A percentile compares a stretch with the other conserved stretches of the same genome.
phyloP scores from a whole-genome alignment of 2,113 vertebrate genomes.

The Suncus etruscus region DNA sequence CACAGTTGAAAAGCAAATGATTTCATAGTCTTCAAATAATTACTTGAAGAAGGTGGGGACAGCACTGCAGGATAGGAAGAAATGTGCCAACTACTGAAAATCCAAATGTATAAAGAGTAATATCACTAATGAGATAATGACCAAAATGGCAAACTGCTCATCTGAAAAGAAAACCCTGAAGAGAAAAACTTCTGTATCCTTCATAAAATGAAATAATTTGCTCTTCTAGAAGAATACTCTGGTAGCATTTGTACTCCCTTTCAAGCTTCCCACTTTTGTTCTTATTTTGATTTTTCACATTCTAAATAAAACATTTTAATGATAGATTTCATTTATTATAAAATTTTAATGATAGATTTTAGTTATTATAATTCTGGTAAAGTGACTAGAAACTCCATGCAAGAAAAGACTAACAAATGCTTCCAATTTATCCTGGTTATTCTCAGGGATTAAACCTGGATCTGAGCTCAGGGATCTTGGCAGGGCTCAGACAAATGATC shows the following conservation, averaged over 20 bases:
- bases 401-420: too few relatives aligned
- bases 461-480: too few relatives aligned
- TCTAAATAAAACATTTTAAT: too few relatives aligned
- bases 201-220: conserved; percentile 3
- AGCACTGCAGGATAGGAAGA: conserved; percentile 39
- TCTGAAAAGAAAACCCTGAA: conserved; percentile 56
- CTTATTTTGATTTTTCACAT: too few relatives aligned
- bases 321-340: too few relatives aligned
- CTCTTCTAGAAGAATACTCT: conserved; percentile 8
- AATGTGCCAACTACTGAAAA: conserved; percentile 59
- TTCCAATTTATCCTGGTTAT: too few relatives aligned
- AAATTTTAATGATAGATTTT: too few relatives aligned
- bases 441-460: too few relatives aligned
- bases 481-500: too few relatives aligned
- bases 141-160: conserved; percentile 28
- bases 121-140: background rate
- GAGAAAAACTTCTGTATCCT: conserved; percentile 26
- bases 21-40: conserved; percentile 45
- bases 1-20: conserved; percentile 53
- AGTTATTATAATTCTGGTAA: too few relatives aligned
- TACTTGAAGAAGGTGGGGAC: conserved; percentile 4
- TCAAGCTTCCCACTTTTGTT: background rate
- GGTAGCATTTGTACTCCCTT: background rate
- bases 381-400: too few relatives aligned
- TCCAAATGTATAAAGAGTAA: conserved; percentile 20